Conservation (phyloP, 2,888 invertebrate species). For the Agrotis clavis region DNA sequence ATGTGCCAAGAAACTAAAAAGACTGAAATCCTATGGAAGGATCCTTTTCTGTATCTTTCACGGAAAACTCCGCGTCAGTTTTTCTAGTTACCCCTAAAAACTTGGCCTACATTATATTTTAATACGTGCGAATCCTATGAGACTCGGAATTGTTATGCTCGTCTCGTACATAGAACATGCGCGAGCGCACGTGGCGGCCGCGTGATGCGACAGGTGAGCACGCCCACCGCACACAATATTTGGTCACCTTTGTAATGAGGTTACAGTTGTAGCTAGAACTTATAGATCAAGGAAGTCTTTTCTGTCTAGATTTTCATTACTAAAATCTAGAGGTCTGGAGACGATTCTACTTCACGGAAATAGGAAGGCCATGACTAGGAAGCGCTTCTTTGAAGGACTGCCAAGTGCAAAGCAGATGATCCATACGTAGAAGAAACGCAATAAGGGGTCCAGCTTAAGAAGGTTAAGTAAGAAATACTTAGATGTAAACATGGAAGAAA, state of each 20-base stretch:
- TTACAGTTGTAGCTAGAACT: conserved; percentile 44
- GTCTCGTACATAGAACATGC: conserved; percentile 69
- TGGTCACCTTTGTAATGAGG: conserved; percentile 56
- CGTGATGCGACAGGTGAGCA: conserved; percentile 80
- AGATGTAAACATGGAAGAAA: conserved; percentile 19
- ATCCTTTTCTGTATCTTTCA: neutral
- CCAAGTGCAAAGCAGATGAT: neutral
- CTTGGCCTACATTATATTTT: conserved; percentile 29
- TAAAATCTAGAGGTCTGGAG: neutral
- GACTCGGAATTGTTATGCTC: conserved; percentile 64
- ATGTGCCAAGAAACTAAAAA: neutral
- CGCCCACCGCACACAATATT: conserved; percentile 69
- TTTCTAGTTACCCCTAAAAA: neutral
- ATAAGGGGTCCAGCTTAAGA: neutral
- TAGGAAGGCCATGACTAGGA: neutral
- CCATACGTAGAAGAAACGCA: neutral
- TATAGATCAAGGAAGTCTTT: neutral
- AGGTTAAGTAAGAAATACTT: neutral
- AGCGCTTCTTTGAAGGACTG: conserved; percentile 15
- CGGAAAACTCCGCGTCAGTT: neutral
- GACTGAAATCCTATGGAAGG: neutral
- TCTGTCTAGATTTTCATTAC: conserved; percentile 7
- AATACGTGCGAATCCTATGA: conserved; percentile 54
- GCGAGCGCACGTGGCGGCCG: conserved; percentile 78
- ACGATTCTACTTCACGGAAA: neutral